phyloP scores from a whole-genome alignment of 1,140 invertebrate genomes.

The Sipha flava region DNA sequence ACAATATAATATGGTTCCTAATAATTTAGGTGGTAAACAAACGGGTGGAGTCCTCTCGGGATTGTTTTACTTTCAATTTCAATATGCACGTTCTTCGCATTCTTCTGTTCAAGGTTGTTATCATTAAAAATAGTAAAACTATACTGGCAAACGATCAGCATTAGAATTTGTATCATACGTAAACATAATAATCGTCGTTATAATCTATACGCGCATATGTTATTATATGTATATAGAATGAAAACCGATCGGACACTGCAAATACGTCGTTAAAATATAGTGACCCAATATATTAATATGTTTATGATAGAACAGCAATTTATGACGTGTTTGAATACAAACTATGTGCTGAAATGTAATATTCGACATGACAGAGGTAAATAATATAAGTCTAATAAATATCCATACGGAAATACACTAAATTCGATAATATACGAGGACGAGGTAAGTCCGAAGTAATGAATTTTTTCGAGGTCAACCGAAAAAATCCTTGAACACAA shows the following conservation, averaged over 20 bases:
- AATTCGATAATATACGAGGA: background rate
- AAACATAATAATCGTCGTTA: background rate
- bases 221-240: background rate
- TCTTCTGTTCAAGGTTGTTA: slow-evolving; percentile 24
- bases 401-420: background rate
- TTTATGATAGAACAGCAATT: too few species aligned
- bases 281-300: background rate
- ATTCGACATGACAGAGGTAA: too few species aligned
- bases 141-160: background rate
- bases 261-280: background rate
- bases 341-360: too few species aligned
- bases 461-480: background rate
- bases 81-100: slow-evolving; percentile 9
- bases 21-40: background rate
- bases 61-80: slow-evolving; percentile 24
- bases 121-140: slow-evolving; percentile 1
- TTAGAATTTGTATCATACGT: background rate
- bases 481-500: background rate
- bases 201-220: too few species aligned
- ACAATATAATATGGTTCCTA: background rate
- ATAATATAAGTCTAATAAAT: too few species aligned
- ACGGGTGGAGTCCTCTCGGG: background rate
- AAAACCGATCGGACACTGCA: background rate
- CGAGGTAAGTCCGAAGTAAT: too few species aligned
- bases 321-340: too few species aligned